These are phyloP conservation scores for Siderastrea radians DNA, from an alignment of 92 coral and sea anemone genomes.

Conservation along the genomic window DNA sequence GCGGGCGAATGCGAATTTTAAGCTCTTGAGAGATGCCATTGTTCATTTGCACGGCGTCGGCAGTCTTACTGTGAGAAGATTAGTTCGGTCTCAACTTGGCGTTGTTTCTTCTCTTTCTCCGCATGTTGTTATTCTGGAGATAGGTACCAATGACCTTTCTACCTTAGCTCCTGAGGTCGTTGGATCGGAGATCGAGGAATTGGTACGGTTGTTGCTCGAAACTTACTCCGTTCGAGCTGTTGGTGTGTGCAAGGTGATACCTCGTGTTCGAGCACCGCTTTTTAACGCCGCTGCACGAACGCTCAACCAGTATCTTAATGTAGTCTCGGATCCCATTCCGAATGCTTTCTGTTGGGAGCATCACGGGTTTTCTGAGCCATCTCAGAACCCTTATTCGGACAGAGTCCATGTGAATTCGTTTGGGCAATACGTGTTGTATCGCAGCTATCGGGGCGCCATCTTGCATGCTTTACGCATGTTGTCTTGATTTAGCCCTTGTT, in stretches of 20 bases:
- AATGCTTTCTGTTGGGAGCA: conserved; percentile 18
- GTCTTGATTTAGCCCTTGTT: neutral
- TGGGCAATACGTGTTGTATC: conserved; percentile 11
- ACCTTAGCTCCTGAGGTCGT: neutral
- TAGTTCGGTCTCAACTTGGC: neutral
- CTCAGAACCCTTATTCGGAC: neutral
- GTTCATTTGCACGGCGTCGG: conserved; percentile 32
- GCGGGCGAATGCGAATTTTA: neutral
- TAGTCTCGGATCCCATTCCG: neutral
- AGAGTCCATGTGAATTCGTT: conserved; percentile 9
- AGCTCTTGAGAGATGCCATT: neutral
- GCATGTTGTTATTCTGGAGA: neutral
- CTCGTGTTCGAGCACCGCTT: conserved; percentile 13
- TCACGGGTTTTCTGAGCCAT: neutral
- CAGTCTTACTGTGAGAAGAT: neutral
- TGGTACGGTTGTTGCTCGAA: neutral
- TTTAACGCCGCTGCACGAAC: conserved; percentile 15
- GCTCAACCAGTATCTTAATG: conserved; percentile 13
- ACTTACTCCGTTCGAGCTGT: conserved; percentile 1
- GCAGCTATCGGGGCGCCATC: conserved; percentile 32
- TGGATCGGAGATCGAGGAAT: conserved; percentile 12
- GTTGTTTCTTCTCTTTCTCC: conserved; percentile 5
- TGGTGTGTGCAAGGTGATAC: conserved; percentile 33
- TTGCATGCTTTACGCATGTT: conserved; percentile 5
- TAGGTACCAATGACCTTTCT: conserved; percentile 15